Percentiles rank a stretch among this genome's conserved stretches.
phyloP scores from a whole-genome alignment of 2,113 vertebrate genomes.

The Megaptera novaeangliae region DNA sequence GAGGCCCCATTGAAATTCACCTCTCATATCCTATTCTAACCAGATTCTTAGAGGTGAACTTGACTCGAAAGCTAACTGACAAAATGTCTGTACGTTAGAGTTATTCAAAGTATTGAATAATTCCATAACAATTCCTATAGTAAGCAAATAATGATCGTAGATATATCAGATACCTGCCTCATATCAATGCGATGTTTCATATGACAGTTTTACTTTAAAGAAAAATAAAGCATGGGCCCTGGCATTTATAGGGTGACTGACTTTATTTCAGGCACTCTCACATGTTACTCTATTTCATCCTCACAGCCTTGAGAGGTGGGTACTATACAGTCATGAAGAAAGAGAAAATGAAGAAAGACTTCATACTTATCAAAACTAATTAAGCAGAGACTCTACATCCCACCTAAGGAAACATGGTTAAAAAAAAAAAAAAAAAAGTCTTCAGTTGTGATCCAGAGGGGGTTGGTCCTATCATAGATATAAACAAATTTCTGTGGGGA shows the following conservation, averaged over 20 bases:
- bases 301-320: neutral
- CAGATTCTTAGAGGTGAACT: neutral
- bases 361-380: neutral
- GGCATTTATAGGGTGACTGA: slow-evolving; percentile 29
- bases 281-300: neutral
- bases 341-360: neutral
- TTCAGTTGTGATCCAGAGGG: neutral
- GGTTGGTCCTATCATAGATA: neutral
- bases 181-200: neutral
- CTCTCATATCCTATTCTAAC: neutral
- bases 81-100: slow-evolving; percentile 42
- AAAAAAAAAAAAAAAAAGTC: neutral
- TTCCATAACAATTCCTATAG: neutral
- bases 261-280: neutral
- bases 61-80: slow-evolving; percentile 29
- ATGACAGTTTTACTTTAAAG: slow-evolving; percentile 50
- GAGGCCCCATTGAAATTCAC: slow-evolving; percentile 32
- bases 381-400: neutral
- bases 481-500: neutral
- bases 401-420: neutral
- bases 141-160: slow-evolving; percentile 4
- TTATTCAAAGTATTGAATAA: slow-evolving; percentile 34
- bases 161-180: neutral
- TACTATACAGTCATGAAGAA: neutral
- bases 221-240: slow-evolving; percentile 24